phyloP scores from a whole-genome alignment of 2,797 vertebrate species.

The Vireo griseus region DNA sequence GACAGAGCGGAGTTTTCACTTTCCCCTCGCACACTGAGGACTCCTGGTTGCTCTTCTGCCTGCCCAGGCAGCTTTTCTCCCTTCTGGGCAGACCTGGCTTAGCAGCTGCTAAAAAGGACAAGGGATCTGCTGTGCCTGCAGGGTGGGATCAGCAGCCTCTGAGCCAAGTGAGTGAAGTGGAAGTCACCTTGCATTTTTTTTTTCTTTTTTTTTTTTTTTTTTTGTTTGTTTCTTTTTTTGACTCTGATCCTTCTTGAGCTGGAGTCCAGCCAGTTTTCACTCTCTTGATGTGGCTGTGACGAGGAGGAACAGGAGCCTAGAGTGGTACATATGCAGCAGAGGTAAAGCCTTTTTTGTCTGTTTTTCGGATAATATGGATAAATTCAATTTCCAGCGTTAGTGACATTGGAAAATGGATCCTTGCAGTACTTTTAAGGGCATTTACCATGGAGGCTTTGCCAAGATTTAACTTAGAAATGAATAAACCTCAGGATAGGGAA shows the following conservation, averaged over 20 bases:
- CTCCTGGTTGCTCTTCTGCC: not conserved
- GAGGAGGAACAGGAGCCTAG: not conserved
- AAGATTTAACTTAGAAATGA: not conserved
- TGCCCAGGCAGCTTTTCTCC: not conserved
- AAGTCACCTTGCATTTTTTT: not conserved
- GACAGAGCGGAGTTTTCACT: not conserved
- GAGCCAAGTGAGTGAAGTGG: not conserved
- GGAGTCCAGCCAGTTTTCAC: not conserved
- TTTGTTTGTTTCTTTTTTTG: not conserved
- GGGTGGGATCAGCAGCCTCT: not conserved
- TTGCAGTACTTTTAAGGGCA: not conserved
- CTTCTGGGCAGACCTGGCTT: not conserved
- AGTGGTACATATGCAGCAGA: not conserved
- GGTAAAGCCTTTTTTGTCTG: conserved; percentile 36
- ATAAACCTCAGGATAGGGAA: not conserved
- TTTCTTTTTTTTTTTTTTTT: not conserved
- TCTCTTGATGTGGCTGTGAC: not conserved
- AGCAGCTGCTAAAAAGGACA: not conserved
- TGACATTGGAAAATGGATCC: not conserved
- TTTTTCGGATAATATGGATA: not conserved
- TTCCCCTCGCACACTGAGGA: not conserved
- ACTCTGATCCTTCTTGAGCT: not conserved
- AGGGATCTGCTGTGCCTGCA: not conserved
- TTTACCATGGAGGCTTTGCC: not conserved
- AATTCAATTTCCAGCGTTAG: not conserved